These are phyloP conservation scores for Cylindroiulus punctatus DNA, from an alignment of 2,888 invertebrate genomes.

Conservation along the genomic window DNA sequence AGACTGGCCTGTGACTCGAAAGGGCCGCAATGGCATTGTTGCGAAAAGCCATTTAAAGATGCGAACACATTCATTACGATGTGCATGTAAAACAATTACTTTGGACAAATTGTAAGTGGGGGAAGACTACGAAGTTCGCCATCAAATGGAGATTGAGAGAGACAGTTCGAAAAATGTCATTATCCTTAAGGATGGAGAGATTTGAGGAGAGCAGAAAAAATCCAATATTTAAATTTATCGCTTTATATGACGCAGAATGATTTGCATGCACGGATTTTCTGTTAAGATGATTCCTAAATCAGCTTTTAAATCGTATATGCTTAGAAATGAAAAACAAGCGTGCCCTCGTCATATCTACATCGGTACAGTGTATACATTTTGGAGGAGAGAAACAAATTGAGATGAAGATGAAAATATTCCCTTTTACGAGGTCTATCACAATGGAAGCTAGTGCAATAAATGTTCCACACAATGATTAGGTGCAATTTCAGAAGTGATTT, in stretches of 20 bases:
- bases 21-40: not conserved
- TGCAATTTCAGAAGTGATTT: too few species aligned
- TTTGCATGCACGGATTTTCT: too few species aligned
- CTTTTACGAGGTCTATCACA: too few species aligned
- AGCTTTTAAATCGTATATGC: too few species aligned
- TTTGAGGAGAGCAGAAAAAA: not conserved
- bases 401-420: too few species aligned
- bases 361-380: too few species aligned
- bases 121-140: not conserved
- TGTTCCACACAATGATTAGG: too few species aligned
- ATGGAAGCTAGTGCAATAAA: too few species aligned
- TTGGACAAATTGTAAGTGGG: not conserved
- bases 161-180: not conserved
- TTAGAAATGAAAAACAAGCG: too few species aligned
- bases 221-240: not conserved
- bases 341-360: too few species aligned
- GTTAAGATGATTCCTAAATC: too few species aligned
- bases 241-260: not conserved
- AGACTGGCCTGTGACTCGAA: constrained; percentile 21
- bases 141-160: not conserved
- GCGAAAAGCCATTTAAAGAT: not conserved
- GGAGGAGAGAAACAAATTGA: too few species aligned
- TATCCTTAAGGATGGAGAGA: not conserved
- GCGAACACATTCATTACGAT: not conserved
- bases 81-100: constrained; percentile 1